Base-by-base conservation (phyloP, 2,888 invertebrate genomes). In the Perizoma affinitatum region DNA sequence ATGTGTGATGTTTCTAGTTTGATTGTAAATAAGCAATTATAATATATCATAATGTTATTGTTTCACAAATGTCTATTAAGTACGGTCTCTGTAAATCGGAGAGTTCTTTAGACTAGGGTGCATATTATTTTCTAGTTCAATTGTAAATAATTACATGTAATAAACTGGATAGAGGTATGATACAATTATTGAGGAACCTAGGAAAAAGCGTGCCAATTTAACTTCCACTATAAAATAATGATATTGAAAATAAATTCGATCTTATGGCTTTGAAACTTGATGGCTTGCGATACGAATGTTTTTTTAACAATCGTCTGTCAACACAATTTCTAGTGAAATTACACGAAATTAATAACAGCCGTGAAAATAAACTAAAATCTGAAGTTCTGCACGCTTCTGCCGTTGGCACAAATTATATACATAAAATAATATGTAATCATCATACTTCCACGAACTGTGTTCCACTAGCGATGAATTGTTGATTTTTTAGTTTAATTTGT, bases 11-110 rank as follows among this genome's bases (percentile, higher is more conserved):
- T 66, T 65, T 66, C 60, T 74, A 76, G 72, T 62, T 71, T 58
- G 61, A 67, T 54, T 58, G 49, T 58, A 59, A 57, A 67, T 67
- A 66, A 61, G 50, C 40, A 63, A 52, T 61, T 58, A 48, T 67
- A 65, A 62, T 67, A 70, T 71, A 70, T 70, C 53, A 68, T 69
- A 62, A 69, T 72, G 71, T 75, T 75, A 70, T 63, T 68, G 65
- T 71, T 73, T 71, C 69, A 72, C 70, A 72, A 73, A 72, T 72
- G 66, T 75, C 69, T 72, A 68, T 56, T 65, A 69, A 63, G 65
- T 63, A 63, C 58, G 50, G 49, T 62, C 54, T 61, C 47, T 69
- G 64, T 67, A 63, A 48, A 63, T 57, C 57, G 49, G 63, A 61
- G 51, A 56, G 49, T 51, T 63, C 38, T 9, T 49, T 48, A 61